phyloP scores from a whole-genome alignment of 2,113 vertebrate species.

The Tonatia bakeri region DNA sequence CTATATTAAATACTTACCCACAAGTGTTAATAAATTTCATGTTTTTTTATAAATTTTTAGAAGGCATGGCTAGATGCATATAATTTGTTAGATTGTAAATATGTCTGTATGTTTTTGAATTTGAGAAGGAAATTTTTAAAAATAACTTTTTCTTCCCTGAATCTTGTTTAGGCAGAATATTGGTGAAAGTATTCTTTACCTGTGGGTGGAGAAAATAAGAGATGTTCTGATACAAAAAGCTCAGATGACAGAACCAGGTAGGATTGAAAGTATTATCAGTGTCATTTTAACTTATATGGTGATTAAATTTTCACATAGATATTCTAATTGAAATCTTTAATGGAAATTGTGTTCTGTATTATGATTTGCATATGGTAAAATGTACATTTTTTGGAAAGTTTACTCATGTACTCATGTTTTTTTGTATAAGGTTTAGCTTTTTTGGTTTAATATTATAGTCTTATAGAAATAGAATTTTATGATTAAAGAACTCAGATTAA shows the following conservation, averaged over 20 bases:
- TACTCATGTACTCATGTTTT: background rate
- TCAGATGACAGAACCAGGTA: constrained; percentile 87
- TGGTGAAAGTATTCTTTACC: constrained; percentile 95
- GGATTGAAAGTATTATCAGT: constrained; percentile 45
- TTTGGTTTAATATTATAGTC: background rate
- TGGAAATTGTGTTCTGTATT: constrained; percentile 11
- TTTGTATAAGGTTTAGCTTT: background rate
- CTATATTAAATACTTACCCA: background rate
- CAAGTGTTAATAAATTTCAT: background rate
- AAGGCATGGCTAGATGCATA: background rate
- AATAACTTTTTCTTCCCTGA: constrained; percentile 28
- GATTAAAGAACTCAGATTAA: background rate
- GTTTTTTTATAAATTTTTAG: background rate
- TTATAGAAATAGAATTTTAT: background rate
- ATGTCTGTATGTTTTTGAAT: constrained; percentile 32
- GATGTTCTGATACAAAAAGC: constrained; percentile 91
- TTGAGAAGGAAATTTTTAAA: constrained; percentile 41
- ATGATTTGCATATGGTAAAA: background rate
- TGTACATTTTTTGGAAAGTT: background rate
- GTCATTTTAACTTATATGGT: constrained; percentile 23
- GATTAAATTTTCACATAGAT: background rate
- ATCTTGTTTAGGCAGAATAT: constrained; percentile 87
- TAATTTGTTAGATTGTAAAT: background rate
- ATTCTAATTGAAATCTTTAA: background rate
- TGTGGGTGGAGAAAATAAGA: constrained; percentile 95